Evolutionary conservation across 2,113 vertebrate genomes (phyloP), one percentile per base, ranked within the genome.

Genomic region (Eira barbara): DNA sequence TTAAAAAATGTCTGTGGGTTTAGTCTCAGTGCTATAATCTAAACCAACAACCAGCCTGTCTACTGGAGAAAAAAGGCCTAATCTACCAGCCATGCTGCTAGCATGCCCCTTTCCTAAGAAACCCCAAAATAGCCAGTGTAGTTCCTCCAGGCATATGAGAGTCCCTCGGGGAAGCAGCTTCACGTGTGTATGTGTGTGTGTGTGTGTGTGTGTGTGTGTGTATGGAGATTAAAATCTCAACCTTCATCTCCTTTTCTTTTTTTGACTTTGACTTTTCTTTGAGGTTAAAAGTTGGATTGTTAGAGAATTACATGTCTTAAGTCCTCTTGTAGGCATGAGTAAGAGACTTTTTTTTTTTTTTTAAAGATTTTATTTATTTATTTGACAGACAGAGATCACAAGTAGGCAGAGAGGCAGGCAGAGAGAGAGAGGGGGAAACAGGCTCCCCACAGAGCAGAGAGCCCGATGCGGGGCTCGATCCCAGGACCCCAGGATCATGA

Each of bases 41-140:
- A 95, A 93, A 59, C 86, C 98, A 92, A 98, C 98, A 88, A 42
- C 95, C 78, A 78, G 98, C 59, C 98, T 98, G 20, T 98, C 98
- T 79, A 98, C 98, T 86, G 86, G 91, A 84, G 88, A 87, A 69
- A 97, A 96, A 98, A 93, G 91, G 97, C 98, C 76, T 52, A 93
- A 47, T 98, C 97, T 74, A 97, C 94, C 84, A 98, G 97, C 61
- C 89, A 39, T 97, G 98, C 82, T 97, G 97, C 98, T 95, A 98
- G 93, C 97, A 97, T 98, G 97, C 98, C 98, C 2, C 98, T 97
- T 97, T 98, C 97, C 21, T 98, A 98, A 39, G 98, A 94, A 97
- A 49, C 21, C 80, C 95, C 42, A 73, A 76, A 47, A 98, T 97
- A 27, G 42, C 82, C 63, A 83, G 74, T 92, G 98, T 93, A 47